Evolutionary conservation across 2,888 invertebrate species (phyloP).

Genomic region (Parnassius orleans): DNA sequence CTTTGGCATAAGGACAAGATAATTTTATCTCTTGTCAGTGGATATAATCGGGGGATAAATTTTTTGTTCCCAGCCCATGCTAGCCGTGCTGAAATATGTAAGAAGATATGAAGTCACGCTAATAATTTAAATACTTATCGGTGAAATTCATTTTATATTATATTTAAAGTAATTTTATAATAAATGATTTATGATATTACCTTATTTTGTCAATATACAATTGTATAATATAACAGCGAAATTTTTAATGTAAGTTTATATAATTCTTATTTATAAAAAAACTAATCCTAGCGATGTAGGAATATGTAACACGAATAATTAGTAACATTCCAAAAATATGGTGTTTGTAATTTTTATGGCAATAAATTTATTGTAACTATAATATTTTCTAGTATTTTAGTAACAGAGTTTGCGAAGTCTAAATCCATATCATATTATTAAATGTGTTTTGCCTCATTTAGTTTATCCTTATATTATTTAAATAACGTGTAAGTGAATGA

Average conservation of each 20-base stretch:
- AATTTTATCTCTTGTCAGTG: too few species aligned
- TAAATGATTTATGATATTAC: too few species aligned
- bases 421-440: background rate
- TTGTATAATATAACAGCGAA: background rate
- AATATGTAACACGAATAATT: background rate
- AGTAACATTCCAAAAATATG: constrained; percentile 15
- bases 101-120: background rate
- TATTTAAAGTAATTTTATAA: too few species aligned
- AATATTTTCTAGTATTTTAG: background rate
- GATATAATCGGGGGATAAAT: too few species aligned
- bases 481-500: background rate
- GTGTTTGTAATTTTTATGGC: background rate
- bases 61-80: too few species aligned
- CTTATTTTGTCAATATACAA: too few species aligned
- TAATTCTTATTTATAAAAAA: background rate
- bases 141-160: too few species aligned
- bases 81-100: background rate
- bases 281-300: background rate
- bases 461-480: background rate
- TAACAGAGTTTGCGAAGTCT: background rate
- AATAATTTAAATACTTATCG: too few species aligned
- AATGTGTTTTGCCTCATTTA: too few species aligned
- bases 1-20: too few species aligned
- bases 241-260: background rate
- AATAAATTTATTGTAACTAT: background rate